Evolutionary conservation across 1,140 invertebrate species (phyloP), one percentile per base, ranked within the genome.

Genomic region (Drosophila dunni): DNA sequence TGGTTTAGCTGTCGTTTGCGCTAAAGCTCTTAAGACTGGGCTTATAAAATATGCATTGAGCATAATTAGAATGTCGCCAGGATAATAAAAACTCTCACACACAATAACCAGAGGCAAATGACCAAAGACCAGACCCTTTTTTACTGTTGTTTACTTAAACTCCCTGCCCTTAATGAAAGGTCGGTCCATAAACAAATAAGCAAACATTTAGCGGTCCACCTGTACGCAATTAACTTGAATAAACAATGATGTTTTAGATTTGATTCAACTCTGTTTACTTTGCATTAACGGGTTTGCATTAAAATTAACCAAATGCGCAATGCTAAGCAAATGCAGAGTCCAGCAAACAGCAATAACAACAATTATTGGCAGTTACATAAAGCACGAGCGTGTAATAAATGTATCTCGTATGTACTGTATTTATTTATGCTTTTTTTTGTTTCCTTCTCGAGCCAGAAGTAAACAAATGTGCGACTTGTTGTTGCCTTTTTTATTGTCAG

Each of bases 41-140:
- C 58, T 75, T 71, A 86, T 86, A 63, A 79, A 86, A 75, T 74
- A 81, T 79, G 67, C 77, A 86, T 63, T 62, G 38, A 53, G 67
- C 78, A 64, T 83, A 86, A 86, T 76, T 76, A 86, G 78, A 81
- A 79, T 75, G 56, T 65, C 69, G 62, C 24, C 61, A 61, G 63
- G 29, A 45, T 73, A 54, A 58, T 45, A 67, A 58, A 58, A 67
- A 17, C 13, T 20, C 2, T 33, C 38, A 17, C 11, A 62, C 17
- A 29, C 20, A 50, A 34, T 33, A 6, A 9, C 13, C 9, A 15
- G 6, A 33, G 29, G 20, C 7, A 69, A 69, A 69, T 53, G 57
- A 60, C 40, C 71, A 38, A n/a, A 7, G 13, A 51, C 42, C 7
- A n/a, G 17, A 9, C 38, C 53, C 33, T 54, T 64, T 68, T 29